A percentile compares a stretch with the other conserved stretches of the same genome.
phyloP scores from a whole-genome alignment of 2,888 invertebrate species.

The Thecocarcelia acutangulata region DNA sequence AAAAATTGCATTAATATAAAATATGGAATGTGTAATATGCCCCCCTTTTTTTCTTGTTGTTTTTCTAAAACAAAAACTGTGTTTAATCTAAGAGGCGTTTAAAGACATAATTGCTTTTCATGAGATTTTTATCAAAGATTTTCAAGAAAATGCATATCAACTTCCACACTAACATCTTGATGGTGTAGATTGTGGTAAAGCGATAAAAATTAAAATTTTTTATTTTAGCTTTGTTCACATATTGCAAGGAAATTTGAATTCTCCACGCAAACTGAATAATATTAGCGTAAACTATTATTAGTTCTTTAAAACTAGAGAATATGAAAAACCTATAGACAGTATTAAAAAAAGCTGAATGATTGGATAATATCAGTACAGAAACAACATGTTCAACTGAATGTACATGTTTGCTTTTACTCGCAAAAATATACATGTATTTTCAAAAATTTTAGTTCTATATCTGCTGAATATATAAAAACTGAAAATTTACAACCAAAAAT shows the following conservation, averaged over 20 bases:
- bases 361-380: no score
- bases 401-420: no score
- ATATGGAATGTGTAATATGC: slow-evolving; percentile 48
- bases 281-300: not conserved
- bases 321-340: no score
- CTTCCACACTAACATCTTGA: slow-evolving; percentile 10
- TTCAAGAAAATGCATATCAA: not conserved
- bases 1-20: slow-evolving; percentile 54
- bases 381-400: no score
- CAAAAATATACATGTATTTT: no score
- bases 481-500: no score
- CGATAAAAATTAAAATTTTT: not conserved
- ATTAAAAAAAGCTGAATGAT: no score
- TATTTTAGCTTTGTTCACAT: not conserved
- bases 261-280: not conserved
- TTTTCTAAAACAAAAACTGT: slow-evolving; percentile 26
- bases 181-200: slow-evolving; percentile 14
- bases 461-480: no score
- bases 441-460: no score
- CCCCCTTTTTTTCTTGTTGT: not conserved
- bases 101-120: slow-evolving; percentile 65
- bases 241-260: not conserved
- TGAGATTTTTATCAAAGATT: slow-evolving; percentile 55
- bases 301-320: no score
- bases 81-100: slow-evolving; percentile 62